Evolutionary conservation across 2,888 invertebrate genomes (phyloP), one percentile per base, ranked within the genome.

Genomic region (Hemaris fuciformis): DNA sequence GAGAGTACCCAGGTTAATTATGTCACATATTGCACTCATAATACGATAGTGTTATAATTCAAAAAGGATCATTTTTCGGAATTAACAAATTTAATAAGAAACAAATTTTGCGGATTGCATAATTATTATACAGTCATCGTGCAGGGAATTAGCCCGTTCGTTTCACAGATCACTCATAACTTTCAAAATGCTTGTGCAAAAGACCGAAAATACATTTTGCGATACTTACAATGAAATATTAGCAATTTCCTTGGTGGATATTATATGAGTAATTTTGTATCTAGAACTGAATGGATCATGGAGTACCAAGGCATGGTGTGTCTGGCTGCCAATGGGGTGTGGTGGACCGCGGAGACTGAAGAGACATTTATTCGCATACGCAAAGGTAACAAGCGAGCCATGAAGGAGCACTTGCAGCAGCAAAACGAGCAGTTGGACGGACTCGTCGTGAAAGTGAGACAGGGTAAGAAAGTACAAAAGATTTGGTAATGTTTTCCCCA

Each of bases 271-370:
- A 18, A 7, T 10, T 8, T 43, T 53, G 27, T 59, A 57, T 80
- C 82, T 22, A 96, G 98, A 80, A 95, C 96, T 1, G 95, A 97
- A 25, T 98, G 98, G 98, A 97, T 98, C 93, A 78, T 98, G 79
- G 95, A 96, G 71, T 98, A 97, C 87, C 96, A 96, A 81, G 98
- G 98, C 59, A 97, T 97, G 97, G 95, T 97, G 48, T 95, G 96
- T 68, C 88, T 97, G 18, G 97, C 96, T 0, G 96, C 97, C 0
- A 97, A 97, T 90, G 96, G 97, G 74, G 96, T 98, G 1, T 98
- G 98, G 98, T 98, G 98, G 98, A 98, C 98, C 0, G 97, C 97
- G 6, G 98, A 98, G 84, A 97, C 98, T 0, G 98, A 98, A 79
- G 96, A 98, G 79, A 97, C 97, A 0, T 98, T 98, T 81, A 76